Base-by-base conservation (phyloP, 2,888 invertebrate genomes). In the Anorthoa munda region DNA sequence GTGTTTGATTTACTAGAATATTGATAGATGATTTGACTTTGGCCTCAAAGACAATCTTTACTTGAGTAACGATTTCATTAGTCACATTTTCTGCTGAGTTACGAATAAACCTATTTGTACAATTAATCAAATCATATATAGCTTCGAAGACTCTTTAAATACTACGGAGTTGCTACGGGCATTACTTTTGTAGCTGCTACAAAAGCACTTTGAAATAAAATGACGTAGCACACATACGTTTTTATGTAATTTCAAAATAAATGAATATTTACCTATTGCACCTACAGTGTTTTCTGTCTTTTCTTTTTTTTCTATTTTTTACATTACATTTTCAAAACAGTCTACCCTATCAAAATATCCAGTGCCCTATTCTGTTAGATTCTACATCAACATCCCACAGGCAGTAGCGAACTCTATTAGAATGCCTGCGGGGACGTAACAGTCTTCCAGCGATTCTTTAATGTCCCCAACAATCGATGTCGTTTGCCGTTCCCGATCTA, bases 371-470 rank as follows among this genome's bases (percentile, higher is more conserved):
- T 83, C 75, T 81, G 86, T 69, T 64, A 67, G 81, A 77, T 73
- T 86, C 67, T 87, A 85, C 59, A 75, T 85, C 87, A 68, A 76
- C 63, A 87, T 82, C 79, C 72, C 64, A 71, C 68, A 79, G 79
- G 82, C 87, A 87, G 86, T 86, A 91, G 85, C 83, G 86, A 83
- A 88, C 89, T 93, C 92, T 94, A 94, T 93, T 93, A 92, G 91
- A 93, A 94, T 93, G 93, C 93, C 93, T 93, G 92, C 90, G 93
- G 93, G 91, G 90, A 92, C 92, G 92, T 93, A 88, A 92, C 93
- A 93, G 92, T 92, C 92, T 92, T 90, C 89, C 90, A 92, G 88
- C 92, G 90, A 89, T 92, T 93, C 92, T 93, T 93, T 93, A 93
- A 93, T 93, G 92, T 90, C 89, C 90, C 85, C 85, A 84, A 81